A percentile compares a stretch with the other conserved stretches of the same genome.
These are phyloP conservation scores for Gymnocypris eckloni DNA, from an alignment of 2,797 vertebrate genomes.

Conservation along the genomic window DNA sequence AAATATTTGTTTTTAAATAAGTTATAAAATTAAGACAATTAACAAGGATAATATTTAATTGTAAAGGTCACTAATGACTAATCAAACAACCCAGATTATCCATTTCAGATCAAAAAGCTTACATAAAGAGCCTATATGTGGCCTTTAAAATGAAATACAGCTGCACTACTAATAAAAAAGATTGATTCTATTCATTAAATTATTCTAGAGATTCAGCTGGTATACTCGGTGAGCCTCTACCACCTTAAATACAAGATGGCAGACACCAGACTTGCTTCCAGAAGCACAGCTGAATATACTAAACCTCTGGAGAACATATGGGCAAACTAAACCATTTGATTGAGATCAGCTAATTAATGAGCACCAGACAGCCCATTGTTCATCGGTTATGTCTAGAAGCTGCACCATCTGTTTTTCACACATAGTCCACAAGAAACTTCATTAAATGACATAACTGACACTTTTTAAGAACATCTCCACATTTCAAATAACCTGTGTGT, in stretches of 20 bases:
- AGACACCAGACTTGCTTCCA: slow-evolving; percentile 20
- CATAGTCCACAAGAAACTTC: slow-evolving; percentile 9
- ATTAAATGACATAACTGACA: slow-evolving; percentile 35
- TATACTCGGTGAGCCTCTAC: slow-evolving; percentile 2
- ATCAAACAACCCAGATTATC: not conserved
- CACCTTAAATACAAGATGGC: slow-evolving; percentile 29
- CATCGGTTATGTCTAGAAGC: slow-evolving; percentile 23
- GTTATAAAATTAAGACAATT: too few relatives aligned
- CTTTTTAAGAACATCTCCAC: not conserved
- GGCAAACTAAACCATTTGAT: slow-evolving; percentile 44
- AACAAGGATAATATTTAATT: too few relatives aligned
- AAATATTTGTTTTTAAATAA: too few relatives aligned
- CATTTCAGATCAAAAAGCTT: not conserved
- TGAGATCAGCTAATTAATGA: slow-evolving; percentile 44
- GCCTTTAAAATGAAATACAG: not conserved
- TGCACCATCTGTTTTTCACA: slow-evolving; percentile 40
- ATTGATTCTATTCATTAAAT: not conserved
- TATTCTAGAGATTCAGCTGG: not conserved
- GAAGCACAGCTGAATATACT: slow-evolving; percentile 16
- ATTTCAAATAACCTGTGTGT: slow-evolving; percentile 11
- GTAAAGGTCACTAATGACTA: not conserved
- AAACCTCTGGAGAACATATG: slow-evolving; percentile 31
- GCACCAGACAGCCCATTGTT: slow-evolving; percentile 41
- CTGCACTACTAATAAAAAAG: not conserved
- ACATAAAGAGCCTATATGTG: not conserved